Base-by-base conservation (phyloP, 2,113 vertebrate genomes). In the Pomatostomus ruficeps region DNA sequence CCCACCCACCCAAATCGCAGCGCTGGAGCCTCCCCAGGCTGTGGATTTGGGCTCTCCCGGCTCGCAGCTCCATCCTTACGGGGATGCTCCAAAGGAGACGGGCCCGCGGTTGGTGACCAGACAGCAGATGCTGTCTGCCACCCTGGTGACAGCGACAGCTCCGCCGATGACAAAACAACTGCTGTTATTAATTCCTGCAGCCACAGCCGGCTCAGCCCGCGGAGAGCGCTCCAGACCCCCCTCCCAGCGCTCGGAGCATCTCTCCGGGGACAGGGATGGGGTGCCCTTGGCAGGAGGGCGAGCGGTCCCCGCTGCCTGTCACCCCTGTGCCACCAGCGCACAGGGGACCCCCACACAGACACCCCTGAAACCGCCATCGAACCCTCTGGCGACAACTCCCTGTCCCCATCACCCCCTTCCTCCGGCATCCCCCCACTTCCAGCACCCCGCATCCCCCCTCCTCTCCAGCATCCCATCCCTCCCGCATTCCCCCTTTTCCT, bases 61-160 rank as follows among this genome's bases (percentile, higher is more conserved):
- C 68, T 81, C 51, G 1, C 1, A 10, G 62, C 59, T 28, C n/a
- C 90, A 61, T 81, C 90, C 71, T 63, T 7, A 1, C 29, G 63
- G 11, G 2, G 51, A 61, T 17, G 55, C 35, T 18, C 35, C 85
- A 7, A 77, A 21, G 38, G 78, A 22, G 83, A 54, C 3, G 8
- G 82, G 74, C 83, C 82, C 75, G 1, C 4, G 26, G 12, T 26
- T 2, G 45, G 83, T 2, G 8, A n/a, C 40, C 94, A 89, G 95
- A 86, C 92, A 55, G 89, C 86, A 91, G 92, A 79, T 91, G 94
- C 91, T 4, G 77, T 85, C 90, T 85, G 93, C 85, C 74, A 3
- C 89, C 89, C 52, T 18, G 75, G 90, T 55, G 95, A 86, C 90
- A n/a, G 80, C 52, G 0, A 72, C 16, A 52, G 74, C 90, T 80